Evolutionary conservation across 2,888 invertebrate genomes (phyloP).

Genomic region (Drosophila vallismaia): DNA sequence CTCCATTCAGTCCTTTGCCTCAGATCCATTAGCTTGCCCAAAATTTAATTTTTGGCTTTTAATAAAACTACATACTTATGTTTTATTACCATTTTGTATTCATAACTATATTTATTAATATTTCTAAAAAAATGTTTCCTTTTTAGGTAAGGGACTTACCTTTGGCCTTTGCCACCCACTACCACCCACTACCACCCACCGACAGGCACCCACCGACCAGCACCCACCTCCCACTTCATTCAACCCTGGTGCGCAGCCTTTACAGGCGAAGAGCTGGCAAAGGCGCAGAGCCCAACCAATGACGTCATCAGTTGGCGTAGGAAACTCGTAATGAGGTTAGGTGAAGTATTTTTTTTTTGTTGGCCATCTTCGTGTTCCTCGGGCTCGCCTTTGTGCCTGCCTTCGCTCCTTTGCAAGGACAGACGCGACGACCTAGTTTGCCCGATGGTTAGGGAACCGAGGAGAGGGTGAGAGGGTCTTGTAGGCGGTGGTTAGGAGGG

Average conservation of each 20-base stretch:
- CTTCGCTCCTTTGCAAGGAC: slow-evolving; percentile 42
- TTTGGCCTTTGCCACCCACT: slow-evolving; percentile 11
- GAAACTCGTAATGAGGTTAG: slow-evolving; percentile 72
- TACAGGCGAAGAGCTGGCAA: slow-evolving; percentile 59
- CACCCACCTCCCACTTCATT: slow-evolving; percentile 5
- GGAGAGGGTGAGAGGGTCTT: neutral
- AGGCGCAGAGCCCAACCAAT: slow-evolving; percentile 71
- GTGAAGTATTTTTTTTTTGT: slow-evolving; percentile 65
- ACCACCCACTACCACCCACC: too few relatives aligned
- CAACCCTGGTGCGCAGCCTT: slow-evolving; percentile 53
- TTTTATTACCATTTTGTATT: neutral
- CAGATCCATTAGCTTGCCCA: slow-evolving; percentile 36
- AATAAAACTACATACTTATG: neutral
- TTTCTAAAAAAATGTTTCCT: neutral
- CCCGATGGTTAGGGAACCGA: slow-evolving; percentile 6
- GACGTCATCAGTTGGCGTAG: slow-evolving; percentile 65
- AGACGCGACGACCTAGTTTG: slow-evolving; percentile 72
- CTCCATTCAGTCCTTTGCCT: slow-evolving; percentile 26
- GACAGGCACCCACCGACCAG: too few relatives aligned
- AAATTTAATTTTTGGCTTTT: slow-evolving; percentile 5
- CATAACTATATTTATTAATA: neutral
- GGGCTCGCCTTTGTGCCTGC: slow-evolving; percentile 26
- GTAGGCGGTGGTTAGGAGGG: slow-evolving; percentile 1
- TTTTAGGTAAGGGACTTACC: neutral
- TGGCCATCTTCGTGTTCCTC: slow-evolving; percentile 12